These are phyloP conservation scores for Rhombomys opimus DNA, from an alignment of 2,113 vertebrate species.

Conservation along the genomic window DNA sequence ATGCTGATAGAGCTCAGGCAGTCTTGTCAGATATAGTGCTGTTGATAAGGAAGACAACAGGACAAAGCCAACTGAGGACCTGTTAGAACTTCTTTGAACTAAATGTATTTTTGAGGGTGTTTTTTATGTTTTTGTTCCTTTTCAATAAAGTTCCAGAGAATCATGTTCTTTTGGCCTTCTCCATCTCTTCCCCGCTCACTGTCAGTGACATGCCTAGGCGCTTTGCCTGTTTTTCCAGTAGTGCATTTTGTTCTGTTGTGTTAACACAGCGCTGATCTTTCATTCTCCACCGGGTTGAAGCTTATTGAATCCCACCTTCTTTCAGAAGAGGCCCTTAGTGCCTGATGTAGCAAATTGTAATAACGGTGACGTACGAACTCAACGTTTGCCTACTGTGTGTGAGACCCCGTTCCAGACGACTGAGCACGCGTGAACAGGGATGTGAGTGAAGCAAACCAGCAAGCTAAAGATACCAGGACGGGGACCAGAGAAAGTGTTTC, in stretches of 20 bases:
- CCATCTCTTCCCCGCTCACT: rapidly evolving
- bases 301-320: neutral
- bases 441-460: neutral
- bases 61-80: neutral
- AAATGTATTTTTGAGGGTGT: neutral
- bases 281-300: neutral
- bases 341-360: neutral
- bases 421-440: neutral
- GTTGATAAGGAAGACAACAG: slow-evolving; percentile 42
- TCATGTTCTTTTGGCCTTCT: neutral
- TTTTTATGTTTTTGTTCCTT: neutral
- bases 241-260: neutral
- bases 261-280: neutral
- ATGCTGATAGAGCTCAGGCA: slow-evolving; percentile 57
- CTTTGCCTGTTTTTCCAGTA: neutral
- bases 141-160: slow-evolving; percentile 20
- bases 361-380: neutral
- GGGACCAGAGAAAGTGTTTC: neutral
- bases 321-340: neutral
- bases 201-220: neutral
- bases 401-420: neutral
- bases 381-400: neutral
- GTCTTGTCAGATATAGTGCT: slow-evolving; percentile 50
- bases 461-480: neutral
- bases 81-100: neutral